phyloP scores from a whole-genome alignment of 2,888 invertebrate genomes.

The Synergus japonicus region DNA sequence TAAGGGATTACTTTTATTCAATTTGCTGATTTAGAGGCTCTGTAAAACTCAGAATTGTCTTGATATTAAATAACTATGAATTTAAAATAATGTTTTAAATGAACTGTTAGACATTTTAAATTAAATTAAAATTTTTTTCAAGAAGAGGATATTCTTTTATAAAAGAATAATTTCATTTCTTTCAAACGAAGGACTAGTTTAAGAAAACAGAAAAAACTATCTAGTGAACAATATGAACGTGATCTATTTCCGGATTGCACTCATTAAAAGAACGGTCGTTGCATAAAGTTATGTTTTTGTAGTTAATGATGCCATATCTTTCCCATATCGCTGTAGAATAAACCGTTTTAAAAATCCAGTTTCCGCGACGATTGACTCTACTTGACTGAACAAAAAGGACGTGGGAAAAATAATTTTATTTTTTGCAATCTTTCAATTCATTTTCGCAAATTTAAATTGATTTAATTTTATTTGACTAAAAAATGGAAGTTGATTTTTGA shows the following conservation, averaged over 20 bases:
- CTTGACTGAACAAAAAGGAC: not conserved
- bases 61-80: too few species aligned
- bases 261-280: slow-evolving; percentile 17
- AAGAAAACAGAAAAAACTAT: not conserved
- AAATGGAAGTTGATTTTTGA: not conserved
- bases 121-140: too few species aligned
- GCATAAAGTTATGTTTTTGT: slow-evolving; percentile 5
- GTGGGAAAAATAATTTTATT: not conserved
- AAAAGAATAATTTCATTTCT: not conserved
- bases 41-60: not conserved
- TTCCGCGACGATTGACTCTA: slow-evolving; percentile 12
- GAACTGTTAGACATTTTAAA: too few species aligned
- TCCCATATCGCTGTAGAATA: not conserved
- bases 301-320: not conserved
- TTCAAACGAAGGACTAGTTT: not conserved
- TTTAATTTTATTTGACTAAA: not conserved
- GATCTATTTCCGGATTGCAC: slow-evolving; percentile 7
- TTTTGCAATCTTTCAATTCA: not conserved
- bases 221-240: not conserved
- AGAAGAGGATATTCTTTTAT: not conserved
- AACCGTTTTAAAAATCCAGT: slow-evolving; percentile 21
- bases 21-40: slow-evolving; percentile 2
- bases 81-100: too few species aligned
- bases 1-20: not conserved
- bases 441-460: too few species aligned